These are phyloP conservation scores for Macrosiphum euphorbiae DNA, from an alignment of 2,888 invertebrate genomes.

Conservation along the genomic window DNA sequence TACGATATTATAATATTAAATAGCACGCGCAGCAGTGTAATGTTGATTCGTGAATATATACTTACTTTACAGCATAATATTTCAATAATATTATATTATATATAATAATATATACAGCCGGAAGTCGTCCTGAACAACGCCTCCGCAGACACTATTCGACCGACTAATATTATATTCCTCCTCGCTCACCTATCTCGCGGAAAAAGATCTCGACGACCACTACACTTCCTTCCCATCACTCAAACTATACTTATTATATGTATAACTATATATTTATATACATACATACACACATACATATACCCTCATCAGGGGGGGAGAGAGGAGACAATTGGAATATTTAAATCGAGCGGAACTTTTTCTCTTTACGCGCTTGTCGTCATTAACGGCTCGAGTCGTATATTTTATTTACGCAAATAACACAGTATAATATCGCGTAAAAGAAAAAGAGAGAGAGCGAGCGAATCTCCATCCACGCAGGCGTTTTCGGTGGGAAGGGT, in stretches of 20 bases:
- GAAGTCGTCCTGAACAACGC: slow-evolving; percentile 22
- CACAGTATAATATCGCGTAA: slow-evolving; percentile 14
- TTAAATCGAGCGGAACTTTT: slow-evolving; percentile 47
- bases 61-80: neutral
- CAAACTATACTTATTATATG: neutral
- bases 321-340: slow-evolving; percentile 31
- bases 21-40: neutral
- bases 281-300: too few relatives aligned
- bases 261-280: neutral
- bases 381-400: slow-evolving; percentile 37
- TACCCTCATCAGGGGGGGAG: neutral
- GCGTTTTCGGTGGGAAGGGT: slow-evolving; percentile 22
- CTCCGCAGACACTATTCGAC: slow-evolving; percentile 1
- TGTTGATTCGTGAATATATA: neutral
- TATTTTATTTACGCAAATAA: slow-evolving; percentile 43
- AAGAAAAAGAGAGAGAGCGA: slow-evolving; percentile 1
- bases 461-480: neutral
- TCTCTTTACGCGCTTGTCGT: slow-evolving; percentile 40
- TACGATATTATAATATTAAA: neutral
- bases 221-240: neutral
- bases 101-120: neutral
- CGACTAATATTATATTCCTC: slow-evolving; percentile 35
- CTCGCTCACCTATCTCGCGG: neutral
- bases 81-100: neutral
- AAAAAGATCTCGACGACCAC: neutral